Evolutionary conservation across 2,888 invertebrate genomes (phyloP).

Genomic region (Mesochorus sp.): DNA sequence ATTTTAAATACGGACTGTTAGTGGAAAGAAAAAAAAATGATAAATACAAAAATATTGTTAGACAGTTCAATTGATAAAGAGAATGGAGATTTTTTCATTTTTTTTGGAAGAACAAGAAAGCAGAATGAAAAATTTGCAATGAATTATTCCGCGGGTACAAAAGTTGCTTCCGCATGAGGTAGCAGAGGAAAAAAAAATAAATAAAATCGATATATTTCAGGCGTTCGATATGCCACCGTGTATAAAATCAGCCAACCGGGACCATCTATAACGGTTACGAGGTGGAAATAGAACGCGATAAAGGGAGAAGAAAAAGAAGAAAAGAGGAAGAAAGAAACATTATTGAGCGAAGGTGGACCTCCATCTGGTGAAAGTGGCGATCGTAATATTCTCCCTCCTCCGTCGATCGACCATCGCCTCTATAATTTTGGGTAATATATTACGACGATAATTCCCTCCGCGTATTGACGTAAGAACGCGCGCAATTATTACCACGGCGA

Average conservation of each 20-base stretch:
- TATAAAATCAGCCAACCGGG: slow-evolving; percentile 56
- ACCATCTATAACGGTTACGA: slow-evolving; percentile 41
- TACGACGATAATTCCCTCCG: slow-evolving; percentile 78
- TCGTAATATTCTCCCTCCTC: slow-evolving; percentile 75
- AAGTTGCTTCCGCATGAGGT: too few species aligned
- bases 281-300: slow-evolving; percentile 33
- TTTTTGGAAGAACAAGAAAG: too few species aligned
- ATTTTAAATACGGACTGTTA: too few species aligned
- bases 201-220: neutral
- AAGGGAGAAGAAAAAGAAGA: slow-evolving; percentile 37
- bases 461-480: slow-evolving; percentile 77
- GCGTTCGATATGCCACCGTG: slow-evolving; percentile 37
- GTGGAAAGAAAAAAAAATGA: too few species aligned
- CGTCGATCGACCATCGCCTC: slow-evolving; percentile 75
- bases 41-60: too few species aligned
- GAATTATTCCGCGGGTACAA: too few species aligned
- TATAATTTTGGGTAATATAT: slow-evolving; percentile 82
- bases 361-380: slow-evolving; percentile 79
- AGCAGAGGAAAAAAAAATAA: too few species aligned
- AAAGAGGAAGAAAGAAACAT: slow-evolving; percentile 3
- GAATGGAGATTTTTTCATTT: too few species aligned
- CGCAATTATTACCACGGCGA: slow-evolving; percentile 76
- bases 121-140: too few species aligned
- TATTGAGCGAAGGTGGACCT: slow-evolving; percentile 45
- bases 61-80: too few species aligned